A percentile compares a stretch with the other conserved stretches of the same genome.
Evolutionary conservation across 2,888 invertebrate genomes (phyloP).

Genomic region (Noctua pronuba): DNA sequence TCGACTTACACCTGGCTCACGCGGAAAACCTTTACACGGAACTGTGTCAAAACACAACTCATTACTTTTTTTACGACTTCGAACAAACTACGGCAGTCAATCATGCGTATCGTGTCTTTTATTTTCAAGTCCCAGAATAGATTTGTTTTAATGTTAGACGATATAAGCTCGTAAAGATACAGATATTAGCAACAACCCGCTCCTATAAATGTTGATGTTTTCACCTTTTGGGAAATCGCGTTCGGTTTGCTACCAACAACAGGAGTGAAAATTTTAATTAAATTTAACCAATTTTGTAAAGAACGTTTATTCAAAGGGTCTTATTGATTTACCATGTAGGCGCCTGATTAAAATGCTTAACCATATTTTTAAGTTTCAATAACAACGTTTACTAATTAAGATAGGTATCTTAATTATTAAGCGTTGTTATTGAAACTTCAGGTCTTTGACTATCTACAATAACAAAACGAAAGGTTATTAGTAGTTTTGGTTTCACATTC

Average conservation of each 20-base stretch:
- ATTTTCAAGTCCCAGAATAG: slow-evolving; percentile 53
- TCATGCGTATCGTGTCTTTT: slow-evolving; percentile 54
- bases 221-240: slow-evolving; percentile 72
- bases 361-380: slow-evolving; percentile 48
- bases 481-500: not conserved
- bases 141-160: slow-evolving; percentile 53
- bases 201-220: slow-evolving; percentile 66
- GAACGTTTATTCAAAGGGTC: slow-evolving; percentile 62
- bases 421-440: not conserved
- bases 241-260: slow-evolving; percentile 68
- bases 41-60: slow-evolving; percentile 47
- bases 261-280: slow-evolving; percentile 72
- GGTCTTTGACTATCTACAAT: not conserved
- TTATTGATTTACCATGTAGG: slow-evolving; percentile 60
- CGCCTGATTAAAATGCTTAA: slow-evolving; percentile 51
- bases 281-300: slow-evolving; percentile 67
- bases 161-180: slow-evolving; percentile 57
- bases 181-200: slow-evolving; percentile 56
- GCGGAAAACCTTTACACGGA: slow-evolving; percentile 26
- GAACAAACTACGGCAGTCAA: slow-evolving; percentile 53
- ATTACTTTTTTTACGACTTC: slow-evolving; percentile 58
- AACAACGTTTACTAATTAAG: slow-evolving; percentile 24
- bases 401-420: not conserved
- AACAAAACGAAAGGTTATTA: not conserved
- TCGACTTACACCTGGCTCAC: slow-evolving; percentile 7